Evolutionary conservation across 2,888 invertebrate genomes (phyloP), one percentile per base, ranked within the genome.

Genomic region (Calliscelio sp.): DNA sequence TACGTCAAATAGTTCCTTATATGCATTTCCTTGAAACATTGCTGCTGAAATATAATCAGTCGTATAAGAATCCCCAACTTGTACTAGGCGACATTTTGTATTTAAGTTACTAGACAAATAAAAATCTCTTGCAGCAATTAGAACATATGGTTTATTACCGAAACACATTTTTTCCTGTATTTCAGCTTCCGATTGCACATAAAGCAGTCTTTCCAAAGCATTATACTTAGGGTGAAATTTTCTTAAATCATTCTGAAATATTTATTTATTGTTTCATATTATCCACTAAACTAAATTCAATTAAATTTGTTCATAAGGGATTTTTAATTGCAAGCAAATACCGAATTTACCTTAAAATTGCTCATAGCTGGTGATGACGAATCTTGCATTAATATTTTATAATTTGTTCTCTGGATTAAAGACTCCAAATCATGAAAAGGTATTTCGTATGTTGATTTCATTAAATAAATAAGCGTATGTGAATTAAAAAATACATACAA

Each of bases 401-500:
- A 49, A 49, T 49, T 4, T 16, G 49, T 20, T 18, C 18, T 49
- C 20, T 16, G 3, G 18, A 49, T 49, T 16, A 49, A 22, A 20
- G 16, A 16, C 18, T 49, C 18, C 5, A 49, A 49, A 49, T 49
- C 20, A 11, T 49, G 10, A 49, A 49, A 49, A 2, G 49, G 49
- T 14, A 49, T 2, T 8, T 49, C 20, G 11, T 8, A 18, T 10
- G 49, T 49, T 8, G 49, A 49, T 49, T 49, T 11, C 49, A 49
- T 49, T 49, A 49, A 49, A 49, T 49, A 49, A 20, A 49, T 49
- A 20, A 49, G 11, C 3, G 18, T 49, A 11, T 49, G 16, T 20
- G 49, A 49, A 49, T 49, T 49, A 49, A 49, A 49, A 14, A 18
- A 49, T 5, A 49, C 49, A 49, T 49, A 49, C 18, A 49, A 2